A percentile compares a stretch with the other conserved stretches of the same genome.
phyloP scores from a whole-genome alignment of 2,113 vertebrate species.

The Peucedramus taeniatus region DNA sequence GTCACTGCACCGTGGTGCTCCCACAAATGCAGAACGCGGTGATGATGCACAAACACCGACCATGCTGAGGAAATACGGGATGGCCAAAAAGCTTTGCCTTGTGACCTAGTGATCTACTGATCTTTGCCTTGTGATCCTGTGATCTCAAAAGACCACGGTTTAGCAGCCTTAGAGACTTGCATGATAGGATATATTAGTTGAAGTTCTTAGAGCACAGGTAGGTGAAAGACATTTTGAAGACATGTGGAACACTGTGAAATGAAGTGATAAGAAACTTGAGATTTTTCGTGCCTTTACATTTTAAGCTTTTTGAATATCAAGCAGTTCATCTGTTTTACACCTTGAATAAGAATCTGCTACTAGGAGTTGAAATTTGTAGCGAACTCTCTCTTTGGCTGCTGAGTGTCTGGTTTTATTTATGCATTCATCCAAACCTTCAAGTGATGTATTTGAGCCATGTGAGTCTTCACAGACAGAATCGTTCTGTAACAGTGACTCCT shows the following conservation, averaged over 20 bases:
- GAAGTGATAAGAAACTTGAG: background rate
- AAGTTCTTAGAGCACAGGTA: background rate
- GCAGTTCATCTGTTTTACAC: background rate
- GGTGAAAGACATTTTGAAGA: background rate
- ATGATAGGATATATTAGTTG: background rate
- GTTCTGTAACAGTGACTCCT: background rate
- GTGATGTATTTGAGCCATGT: background rate
- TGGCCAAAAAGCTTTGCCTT: background rate
- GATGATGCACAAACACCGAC: rapidly evolving
- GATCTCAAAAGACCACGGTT: background rate
- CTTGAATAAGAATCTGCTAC: background rate
- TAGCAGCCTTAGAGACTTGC: background rate
- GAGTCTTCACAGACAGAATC: background rate
- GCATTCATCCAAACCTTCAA: background rate
- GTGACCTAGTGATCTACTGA: background rate
- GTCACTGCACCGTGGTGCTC: rapidly evolving
- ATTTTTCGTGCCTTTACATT: background rate
- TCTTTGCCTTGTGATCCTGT: background rate
- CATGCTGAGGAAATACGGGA: rapidly evolving
- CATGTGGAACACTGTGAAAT: background rate
- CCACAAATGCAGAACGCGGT: rapidly evolving
- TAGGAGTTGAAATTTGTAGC: background rate
- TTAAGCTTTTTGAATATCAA: background rate
- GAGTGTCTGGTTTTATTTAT: background rate
- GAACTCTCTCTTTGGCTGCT: background rate